phyloP scores from a whole-genome alignment of 1,140 invertebrate genomes.

The Caenorhabditis elegans region WBcel235 BX284605.5:9959501-9960000 shows the following conservation, averaged over 20 bases:
- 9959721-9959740: neutral
- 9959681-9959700: neutral
- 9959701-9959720: neutral
- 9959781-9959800: slow-evolving; percentile 28
- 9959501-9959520: too few relatives aligned
- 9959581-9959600: too few relatives aligned
- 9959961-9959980: too few relatives aligned
- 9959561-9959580: too few relatives aligned
- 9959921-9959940: too few relatives aligned
- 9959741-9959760: neutral
- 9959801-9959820: slow-evolving; percentile 31
- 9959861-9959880: neutral
- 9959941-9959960: too few relatives aligned
- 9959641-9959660: neutral
- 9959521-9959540: too few relatives aligned
- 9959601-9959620: neutral
- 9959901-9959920: too few relatives aligned
- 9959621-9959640: neutral
- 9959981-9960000: too few relatives aligned
- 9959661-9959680: neutral
- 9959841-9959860: neutral
- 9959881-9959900: neutral
- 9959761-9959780: slow-evolving; percentile 8
- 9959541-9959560: too few relatives aligned
- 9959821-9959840: neutral